Evolutionary conservation across 2,888 invertebrate genomes (phyloP).

Genomic region (Anorthoa munda): DNA sequence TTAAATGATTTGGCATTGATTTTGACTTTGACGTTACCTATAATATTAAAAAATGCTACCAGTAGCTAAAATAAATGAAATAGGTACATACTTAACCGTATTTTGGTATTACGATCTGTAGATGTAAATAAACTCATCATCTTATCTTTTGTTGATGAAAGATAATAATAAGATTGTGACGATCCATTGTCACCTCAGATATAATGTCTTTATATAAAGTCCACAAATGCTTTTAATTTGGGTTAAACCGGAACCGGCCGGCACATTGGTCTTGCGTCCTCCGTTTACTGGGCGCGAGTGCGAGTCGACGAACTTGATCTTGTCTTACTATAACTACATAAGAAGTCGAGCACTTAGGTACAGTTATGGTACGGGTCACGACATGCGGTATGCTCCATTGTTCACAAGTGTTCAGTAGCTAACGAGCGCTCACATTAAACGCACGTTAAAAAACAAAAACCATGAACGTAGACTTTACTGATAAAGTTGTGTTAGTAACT

Average conservation of each 20-base stretch:
- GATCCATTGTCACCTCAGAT: background rate
- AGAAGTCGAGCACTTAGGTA: slow-evolving; percentile 2
- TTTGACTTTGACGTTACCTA: too few relatives aligned
- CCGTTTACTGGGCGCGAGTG: slow-evolving; percentile 14
- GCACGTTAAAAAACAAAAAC: slow-evolving; percentile 13
- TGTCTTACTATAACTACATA: background rate
- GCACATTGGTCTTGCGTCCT: background rate
- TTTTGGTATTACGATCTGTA: background rate
- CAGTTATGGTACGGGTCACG: background rate
- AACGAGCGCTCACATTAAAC: slow-evolving; percentile 9
- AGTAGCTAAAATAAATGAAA: too few relatives aligned
- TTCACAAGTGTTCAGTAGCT: slow-evolving; percentile 20
- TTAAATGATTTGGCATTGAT: too few relatives aligned
- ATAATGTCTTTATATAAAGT: background rate
- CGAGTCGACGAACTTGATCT: slow-evolving; percentile 34
- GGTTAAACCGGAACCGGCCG: background rate
- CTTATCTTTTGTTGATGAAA: background rate
- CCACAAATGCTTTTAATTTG: background rate
- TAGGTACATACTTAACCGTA: background rate
- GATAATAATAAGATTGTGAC: background rate
- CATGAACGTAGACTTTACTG: slow-evolving; percentile 64
- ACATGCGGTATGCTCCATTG: background rate
- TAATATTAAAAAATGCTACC: too few relatives aligned
- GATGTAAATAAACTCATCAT: background rate
- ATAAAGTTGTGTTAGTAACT: slow-evolving; percentile 75